These are phyloP conservation scores for Sminthurinus signatus DNA, from an alignment of 1,140 invertebrate genomes.

Conservation along the genomic window DNA sequence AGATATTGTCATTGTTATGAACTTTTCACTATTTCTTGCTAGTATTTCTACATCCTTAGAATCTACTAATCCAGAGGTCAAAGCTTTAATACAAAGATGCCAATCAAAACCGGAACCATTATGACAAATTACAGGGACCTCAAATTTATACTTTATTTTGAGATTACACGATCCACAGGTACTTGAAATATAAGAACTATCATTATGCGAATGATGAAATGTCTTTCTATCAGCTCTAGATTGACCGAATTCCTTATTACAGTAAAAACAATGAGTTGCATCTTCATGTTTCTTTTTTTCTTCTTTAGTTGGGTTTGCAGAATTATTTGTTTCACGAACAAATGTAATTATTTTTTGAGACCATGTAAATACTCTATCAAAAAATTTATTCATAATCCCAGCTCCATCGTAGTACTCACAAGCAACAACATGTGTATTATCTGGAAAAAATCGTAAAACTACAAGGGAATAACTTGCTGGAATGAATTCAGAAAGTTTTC, in stretches of 20 bases:
- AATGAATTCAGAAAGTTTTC: background rate
- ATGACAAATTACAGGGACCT: background rate
- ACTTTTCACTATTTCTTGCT: background rate
- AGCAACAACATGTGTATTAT: background rate
- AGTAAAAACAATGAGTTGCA: background rate
- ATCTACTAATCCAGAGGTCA: background rate
- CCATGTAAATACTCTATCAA: background rate
- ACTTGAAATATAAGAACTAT: too few relatives aligned
- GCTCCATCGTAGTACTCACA: background rate
- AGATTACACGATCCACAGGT: background rate
- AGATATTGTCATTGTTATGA: background rate
- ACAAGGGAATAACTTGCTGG: background rate
- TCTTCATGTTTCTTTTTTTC: background rate
- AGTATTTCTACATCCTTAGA: background rate
- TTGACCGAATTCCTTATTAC: background rate
- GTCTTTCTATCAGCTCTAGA: background rate
- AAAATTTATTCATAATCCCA: background rate
- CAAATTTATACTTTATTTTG: constrained; percentile 3
- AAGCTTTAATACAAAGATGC: background rate
- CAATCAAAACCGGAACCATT: background rate
- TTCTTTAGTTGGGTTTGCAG: background rate
- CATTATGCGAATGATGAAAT: background rate
- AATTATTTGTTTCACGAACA: background rate
- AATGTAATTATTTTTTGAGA: background rate
- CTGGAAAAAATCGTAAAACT: background rate